phyloP scores from a whole-genome alignment of 1,140 invertebrate genomes.

The Araneus ventricosus region DNA sequence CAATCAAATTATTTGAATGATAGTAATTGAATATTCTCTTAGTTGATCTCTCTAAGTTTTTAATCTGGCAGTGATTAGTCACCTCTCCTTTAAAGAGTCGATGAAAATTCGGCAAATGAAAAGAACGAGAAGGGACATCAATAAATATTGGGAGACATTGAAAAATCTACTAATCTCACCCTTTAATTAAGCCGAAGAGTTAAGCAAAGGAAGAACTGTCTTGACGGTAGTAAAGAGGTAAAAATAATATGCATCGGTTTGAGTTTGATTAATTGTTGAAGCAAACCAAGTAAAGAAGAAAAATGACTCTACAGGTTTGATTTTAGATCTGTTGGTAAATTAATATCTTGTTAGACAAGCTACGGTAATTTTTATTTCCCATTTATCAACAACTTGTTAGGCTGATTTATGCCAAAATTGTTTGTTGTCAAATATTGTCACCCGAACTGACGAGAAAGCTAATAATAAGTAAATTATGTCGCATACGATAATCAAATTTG shows the following conservation, averaged over 20 bases:
- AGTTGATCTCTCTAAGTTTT: background rate
- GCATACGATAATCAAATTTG: background rate
- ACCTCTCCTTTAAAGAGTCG: background rate
- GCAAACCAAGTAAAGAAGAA: background rate
- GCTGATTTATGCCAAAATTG: background rate
- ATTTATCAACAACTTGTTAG: background rate
- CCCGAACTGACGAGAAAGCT: background rate
- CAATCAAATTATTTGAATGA: too few relatives aligned
- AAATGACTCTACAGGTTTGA: background rate
- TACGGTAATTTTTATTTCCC: background rate
- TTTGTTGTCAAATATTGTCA: background rate
- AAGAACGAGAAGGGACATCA: background rate
- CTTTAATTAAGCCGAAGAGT: background rate
- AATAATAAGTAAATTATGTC: background rate
- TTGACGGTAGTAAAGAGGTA: background rate
- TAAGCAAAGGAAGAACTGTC: background rate
- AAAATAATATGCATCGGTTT: background rate
- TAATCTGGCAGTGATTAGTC: background rate
- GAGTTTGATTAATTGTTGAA: background rate
- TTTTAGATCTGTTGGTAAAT: background rate
- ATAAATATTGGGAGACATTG: background rate
- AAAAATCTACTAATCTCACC: background rate
- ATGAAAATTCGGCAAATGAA: background rate
- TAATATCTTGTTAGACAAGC: constrained; percentile 10
- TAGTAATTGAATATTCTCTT: background rate